These are phyloP conservation scores for Papilio polytes DNA, from an alignment of 1,140 invertebrate species.

Conservation along the genomic window DNA sequence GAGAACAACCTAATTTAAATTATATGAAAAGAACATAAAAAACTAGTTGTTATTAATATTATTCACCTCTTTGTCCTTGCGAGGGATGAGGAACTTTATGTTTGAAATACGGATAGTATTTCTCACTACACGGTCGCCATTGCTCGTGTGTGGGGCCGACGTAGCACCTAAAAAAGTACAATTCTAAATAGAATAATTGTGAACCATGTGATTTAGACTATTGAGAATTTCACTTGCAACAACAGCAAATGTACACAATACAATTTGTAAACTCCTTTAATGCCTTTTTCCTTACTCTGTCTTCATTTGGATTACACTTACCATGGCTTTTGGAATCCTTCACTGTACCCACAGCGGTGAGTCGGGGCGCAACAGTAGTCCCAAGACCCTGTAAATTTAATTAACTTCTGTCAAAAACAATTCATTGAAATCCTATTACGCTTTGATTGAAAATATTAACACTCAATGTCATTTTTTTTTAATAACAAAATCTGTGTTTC, in stretches of 20 bases:
- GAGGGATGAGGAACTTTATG: constrained; percentile 79
- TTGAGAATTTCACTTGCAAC: too few relatives aligned
- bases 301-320: constrained; percentile 59
- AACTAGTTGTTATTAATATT: too few relatives aligned
- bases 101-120: constrained; percentile 87
- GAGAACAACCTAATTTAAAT: not conserved
- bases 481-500: not conserved
- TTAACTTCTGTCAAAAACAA: not conserved
- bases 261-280: too few relatives aligned
- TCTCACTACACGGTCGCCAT: constrained; percentile 93
- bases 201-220: too few relatives aligned
- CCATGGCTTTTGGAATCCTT: constrained; percentile 91
- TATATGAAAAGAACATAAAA: too few relatives aligned
- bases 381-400: constrained; percentile 83
- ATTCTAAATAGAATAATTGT: too few relatives aligned
- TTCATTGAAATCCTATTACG: not conserved
- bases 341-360: constrained; percentile 90
- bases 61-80: constrained; percentile 92
- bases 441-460: not conserved
- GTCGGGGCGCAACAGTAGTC: constrained; percentile 92
- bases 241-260: too few relatives aligned
- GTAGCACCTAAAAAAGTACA: constrained; percentile 87
- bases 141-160: constrained; percentile 89
- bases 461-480: not conserved
- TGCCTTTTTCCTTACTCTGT: not conserved